Evolutionary conservation across 1,140 invertebrate genomes (phyloP), one percentile per base, ranked within the genome.

Genomic region (Lanistes nyassanus): DNA sequence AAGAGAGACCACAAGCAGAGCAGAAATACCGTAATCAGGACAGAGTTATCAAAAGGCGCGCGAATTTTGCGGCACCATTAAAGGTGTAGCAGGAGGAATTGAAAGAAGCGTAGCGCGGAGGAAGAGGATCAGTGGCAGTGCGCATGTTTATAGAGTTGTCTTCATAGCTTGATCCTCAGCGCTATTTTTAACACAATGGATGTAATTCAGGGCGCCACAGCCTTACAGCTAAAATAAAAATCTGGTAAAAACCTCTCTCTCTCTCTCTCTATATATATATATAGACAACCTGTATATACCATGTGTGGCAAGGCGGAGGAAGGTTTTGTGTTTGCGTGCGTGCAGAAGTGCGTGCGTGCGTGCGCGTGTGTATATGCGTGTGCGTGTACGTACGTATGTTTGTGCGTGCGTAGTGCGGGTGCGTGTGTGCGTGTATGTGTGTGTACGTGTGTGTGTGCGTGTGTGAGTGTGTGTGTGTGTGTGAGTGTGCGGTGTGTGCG

Each of bases 381-480:
- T 67, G 65, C n/a, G n/a, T 4, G 65, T 67, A n/a, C 37, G 65
- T 67, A 36, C n/a, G 65, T 67, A 36, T 37, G 65, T 42, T 2
- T 67, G 16, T 34, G 65, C 34, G 65, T 67, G 65, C 16, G 65
- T 67, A 55, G 19, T 19, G 62, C 29, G 62, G 34, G 2, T 65
- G 62, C 34, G 16, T 65, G 62, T 16, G 21, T 67, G 65, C n/a
- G 21, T 67, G 65, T n/a, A 7, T 67, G 65, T 37, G 58, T 60
- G 58, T 60, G 58, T 60, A 31, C 31, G 58, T 60, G 58, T 60
- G 58, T 60, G 58, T 60, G 58, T 60, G 58, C 31, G 58, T 60
- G 58, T 60, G 58, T 60, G 58, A 26, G 58, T 60, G 58, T 60
- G 58, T 60, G 58, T 60, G 58, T 60, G 58, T 60, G 58, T 60